Evolutionary conservation across 2,113 vertebrate species (phyloP), one percentile per base, ranked within the genome.

Genomic region (Epinephelus moara): DNA sequence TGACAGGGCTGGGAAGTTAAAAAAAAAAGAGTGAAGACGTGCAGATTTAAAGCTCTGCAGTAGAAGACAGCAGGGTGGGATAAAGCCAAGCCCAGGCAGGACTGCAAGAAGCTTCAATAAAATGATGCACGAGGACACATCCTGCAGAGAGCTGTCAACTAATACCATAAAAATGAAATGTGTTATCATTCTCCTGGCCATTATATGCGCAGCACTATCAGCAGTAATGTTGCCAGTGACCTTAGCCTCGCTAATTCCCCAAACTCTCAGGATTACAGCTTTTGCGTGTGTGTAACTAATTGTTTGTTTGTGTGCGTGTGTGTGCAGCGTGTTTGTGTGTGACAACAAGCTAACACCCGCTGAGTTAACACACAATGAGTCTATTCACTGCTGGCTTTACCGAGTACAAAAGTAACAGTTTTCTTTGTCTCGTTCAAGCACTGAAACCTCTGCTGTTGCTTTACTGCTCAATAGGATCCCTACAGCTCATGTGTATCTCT

Each of bases 131-230:
- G 70, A 2, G 45, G 52, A 52, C 14, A 9, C 53, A 52, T 73
- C 57, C 75, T 76, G 66, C 71, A 85, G 70, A 59, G 86, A 80
- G 74, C 69, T 63, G 79, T 81, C 79, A 72, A 3, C 62, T 71
- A 42, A 85, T 59, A 13, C 76, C 77, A 70, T 75, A 69, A 85
- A 78, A 73, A 79, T 33, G 60, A 88, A 66, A 83, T 50, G 77
- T 85, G 80, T 71, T 45, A 82, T 69, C 75, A 86, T 64, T 83
- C 62, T 76, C 4, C n/a, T 1, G 45, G 76, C 30, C 33, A 47
- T 63, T 57, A 56, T 11, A 68, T 50, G 30, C 11, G 15, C 77
- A 75, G 47, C 42, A 72, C 84, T 75, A 85, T 67, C 47, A 78
- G 82, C 69, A 67, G 62, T 56, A 19, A 67, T 70, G 55, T 57